Base-by-base conservation (phyloP, 2,797 vertebrate species). In the Tolypeutes matacus region DNA sequence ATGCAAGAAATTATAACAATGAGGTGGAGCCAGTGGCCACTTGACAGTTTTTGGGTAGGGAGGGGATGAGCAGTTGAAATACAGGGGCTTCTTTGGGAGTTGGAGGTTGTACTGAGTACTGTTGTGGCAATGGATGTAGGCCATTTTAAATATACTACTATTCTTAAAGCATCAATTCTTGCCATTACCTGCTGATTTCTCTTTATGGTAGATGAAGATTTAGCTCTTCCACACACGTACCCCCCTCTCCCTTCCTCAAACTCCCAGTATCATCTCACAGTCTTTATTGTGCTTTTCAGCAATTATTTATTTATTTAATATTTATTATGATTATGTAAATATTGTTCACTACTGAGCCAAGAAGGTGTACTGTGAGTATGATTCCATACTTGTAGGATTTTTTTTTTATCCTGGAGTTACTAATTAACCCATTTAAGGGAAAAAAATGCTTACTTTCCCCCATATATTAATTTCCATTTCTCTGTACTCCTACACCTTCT, bases 351-450 rank as follows among this genome's bases (percentile, higher is more conserved):
- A 11, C 2, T 62, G 36, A 90, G 49, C 5, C 39, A 78, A 73
- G 20, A 7, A 86, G 36, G 17, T 53, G 9, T 51, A 34, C 62
- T 80, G 36, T 18, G 31, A 87, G n/a, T 70, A 58, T 56, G 36
- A 34, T 53, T 91, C 21, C 42, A 53, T 90, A 58, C 20, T 70
- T 85, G 8, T 46, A 94, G 49, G 72, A 42, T 51, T 53, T 29
- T 53, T 65, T n/a, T 36, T 87, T n/a, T 25, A 78, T 70, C n/a
- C 4, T 67, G 17, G 15, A 78, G 25, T 90, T 95, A 94, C 80
- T 77, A 91, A 94, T 76, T 77, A 91, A 51, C 53, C 65, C 29
- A 62, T 65, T 92, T 75, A 77, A 94, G 56, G 56, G 83, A 88
- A 86, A 86, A n/a, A 31, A 23, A 46, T 60, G 15, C 23, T 73